These are phyloP conservation scores for Xerus inauris DNA, from an alignment of 2,113 vertebrate genomes.

Conservation along the genomic window DNA sequence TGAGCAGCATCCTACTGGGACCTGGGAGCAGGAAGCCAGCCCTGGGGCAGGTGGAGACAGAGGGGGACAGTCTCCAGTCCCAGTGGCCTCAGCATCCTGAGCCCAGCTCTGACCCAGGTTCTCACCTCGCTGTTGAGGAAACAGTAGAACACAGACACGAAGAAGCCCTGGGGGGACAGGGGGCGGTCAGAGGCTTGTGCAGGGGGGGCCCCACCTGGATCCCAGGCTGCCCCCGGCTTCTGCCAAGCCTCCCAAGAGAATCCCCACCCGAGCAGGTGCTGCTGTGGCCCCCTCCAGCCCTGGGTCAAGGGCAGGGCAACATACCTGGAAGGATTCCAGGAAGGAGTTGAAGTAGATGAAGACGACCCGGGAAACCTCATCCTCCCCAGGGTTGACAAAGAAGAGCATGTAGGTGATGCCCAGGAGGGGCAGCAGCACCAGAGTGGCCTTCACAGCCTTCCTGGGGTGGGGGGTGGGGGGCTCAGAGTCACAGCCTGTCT, in stretches of 20 bases:
- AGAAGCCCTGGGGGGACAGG: slow-evolving; percentile 91
- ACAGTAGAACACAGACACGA: slow-evolving; percentile 96
- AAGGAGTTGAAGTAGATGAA: slow-evolving; percentile 99
- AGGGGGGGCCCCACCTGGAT: too few relatives aligned
- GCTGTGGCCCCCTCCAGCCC: not conserved
- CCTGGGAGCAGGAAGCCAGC: not conserved
- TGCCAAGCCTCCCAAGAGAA: not conserved
- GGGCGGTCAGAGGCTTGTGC: not conserved
- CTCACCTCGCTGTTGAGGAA: slow-evolving; percentile 96
- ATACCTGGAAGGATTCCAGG: slow-evolving; percentile 98
- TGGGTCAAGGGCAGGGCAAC: rapidly evolving
- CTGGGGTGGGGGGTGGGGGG: slow-evolving; percentile 79
- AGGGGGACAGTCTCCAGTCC: not conserved
- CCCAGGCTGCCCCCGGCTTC: not conserved
- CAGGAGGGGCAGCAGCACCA: slow-evolving; percentile 97
- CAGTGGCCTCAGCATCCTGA: not conserved
- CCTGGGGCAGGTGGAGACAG: not conserved
- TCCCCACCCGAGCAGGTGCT: not conserved
- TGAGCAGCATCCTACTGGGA: not conserved
- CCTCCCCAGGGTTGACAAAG: slow-evolving; percentile 98
- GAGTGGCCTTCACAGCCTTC: slow-evolving; percentile 98
- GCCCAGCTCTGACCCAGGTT: not conserved
- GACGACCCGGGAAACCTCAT: slow-evolving; percentile 95
- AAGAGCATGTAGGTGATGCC: slow-evolving; percentile 99
- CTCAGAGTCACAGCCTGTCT: slow-evolving; percentile 18